Evolutionary conservation across 2,113 vertebrate genomes (phyloP).

Genomic region (Himantopus leucocephalus): DNA sequence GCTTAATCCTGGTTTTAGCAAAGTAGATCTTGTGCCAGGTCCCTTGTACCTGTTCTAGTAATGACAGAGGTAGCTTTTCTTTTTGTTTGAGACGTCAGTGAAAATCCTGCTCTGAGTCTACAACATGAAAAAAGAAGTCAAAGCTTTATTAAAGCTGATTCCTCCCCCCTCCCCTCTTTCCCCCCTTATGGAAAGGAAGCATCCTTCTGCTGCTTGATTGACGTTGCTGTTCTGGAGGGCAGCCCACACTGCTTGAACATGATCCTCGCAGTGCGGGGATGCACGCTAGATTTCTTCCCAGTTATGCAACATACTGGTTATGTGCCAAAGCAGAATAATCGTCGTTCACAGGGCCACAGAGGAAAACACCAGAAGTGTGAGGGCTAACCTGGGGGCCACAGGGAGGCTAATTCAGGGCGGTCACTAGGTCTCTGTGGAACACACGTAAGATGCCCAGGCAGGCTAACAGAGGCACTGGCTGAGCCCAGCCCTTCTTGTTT

Average conservation of each 20-base stretch:
- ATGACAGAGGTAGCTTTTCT: neutral
- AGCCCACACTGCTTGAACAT: constrained; percentile 29
- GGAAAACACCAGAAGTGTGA: neutral
- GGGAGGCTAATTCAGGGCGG: neutral
- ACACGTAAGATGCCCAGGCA: neutral
- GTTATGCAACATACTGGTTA: constrained; percentile 15
- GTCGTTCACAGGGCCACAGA: neutral
- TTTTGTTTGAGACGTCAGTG: neutral
- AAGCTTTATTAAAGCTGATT: neutral
- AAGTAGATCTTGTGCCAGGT: neutral
- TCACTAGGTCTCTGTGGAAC: neutral
- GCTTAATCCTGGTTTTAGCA: neutral
- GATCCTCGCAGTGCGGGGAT: neutral
- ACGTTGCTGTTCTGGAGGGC: neutral
- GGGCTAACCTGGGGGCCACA: neutral
- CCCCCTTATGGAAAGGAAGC: neutral
- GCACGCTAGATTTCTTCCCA: constrained; percentile 22
- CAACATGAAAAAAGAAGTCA: neutral
- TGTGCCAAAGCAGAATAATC: neutral
- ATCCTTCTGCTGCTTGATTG: constrained; percentile 18
- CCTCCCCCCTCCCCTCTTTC: neutral
- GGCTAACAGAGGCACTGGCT: neutral
- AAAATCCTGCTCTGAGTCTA: neutral
- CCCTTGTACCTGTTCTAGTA: neutral
- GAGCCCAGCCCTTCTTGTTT: neutral